A percentile compares a stretch with the other conserved stretches of the same genome.
These are phyloP conservation scores for Setipinna tenuifilis DNA, from an alignment of 2,797 vertebrate genomes.

Conservation along the genomic window DNA sequence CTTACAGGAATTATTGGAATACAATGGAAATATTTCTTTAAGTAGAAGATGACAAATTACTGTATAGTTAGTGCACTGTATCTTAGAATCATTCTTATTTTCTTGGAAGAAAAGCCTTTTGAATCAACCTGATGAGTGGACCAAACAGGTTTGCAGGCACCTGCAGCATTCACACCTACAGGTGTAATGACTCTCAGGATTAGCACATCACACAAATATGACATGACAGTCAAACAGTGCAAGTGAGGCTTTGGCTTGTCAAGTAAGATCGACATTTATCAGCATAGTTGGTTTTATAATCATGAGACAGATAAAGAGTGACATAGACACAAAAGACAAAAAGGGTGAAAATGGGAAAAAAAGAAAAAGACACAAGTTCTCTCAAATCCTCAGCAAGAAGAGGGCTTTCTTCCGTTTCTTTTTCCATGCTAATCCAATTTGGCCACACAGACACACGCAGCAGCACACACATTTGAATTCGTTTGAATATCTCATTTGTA, in stretches of 20 bases:
- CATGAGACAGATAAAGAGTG: background rate
- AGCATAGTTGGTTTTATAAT: background rate
- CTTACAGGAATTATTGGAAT: background rate
- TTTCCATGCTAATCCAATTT: background rate
- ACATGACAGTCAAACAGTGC: background rate
- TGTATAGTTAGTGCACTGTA: background rate
- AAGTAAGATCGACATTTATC: background rate
- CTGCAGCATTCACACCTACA: background rate
- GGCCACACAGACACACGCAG: background rate
- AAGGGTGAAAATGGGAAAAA: background rate
- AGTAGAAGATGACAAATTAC: background rate
- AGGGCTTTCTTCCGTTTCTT: background rate
- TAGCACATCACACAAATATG: background rate
- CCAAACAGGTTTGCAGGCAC: background rate
- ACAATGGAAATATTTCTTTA: conserved; percentile 2
- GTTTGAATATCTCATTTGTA: background rate
- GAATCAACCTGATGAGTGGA: background rate
- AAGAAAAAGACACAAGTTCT: background rate
- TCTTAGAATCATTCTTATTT: background rate
- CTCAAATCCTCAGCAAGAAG: background rate
- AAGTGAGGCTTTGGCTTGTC: background rate
- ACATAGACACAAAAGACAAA: background rate
- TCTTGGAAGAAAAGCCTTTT: background rate
- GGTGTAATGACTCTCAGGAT: background rate
- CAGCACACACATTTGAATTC: background rate